phyloP scores from a whole-genome alignment of 2,888 invertebrate genomes.

The Neria commutata region DNA sequence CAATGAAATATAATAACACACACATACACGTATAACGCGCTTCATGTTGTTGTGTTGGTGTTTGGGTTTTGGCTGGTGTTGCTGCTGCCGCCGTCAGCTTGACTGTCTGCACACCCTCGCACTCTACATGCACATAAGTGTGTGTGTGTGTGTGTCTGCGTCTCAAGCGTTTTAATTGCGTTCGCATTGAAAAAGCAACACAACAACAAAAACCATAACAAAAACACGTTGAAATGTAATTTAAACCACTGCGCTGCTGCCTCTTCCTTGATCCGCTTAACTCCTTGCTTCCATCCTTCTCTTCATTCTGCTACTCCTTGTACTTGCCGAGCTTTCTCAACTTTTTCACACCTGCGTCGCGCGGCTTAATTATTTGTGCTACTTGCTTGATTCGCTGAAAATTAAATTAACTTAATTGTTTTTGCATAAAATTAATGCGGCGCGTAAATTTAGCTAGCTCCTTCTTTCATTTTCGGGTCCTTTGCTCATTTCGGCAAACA shows the following conservation, averaged over 20 bases:
- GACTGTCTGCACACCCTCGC: background rate
- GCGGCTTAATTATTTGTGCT: too few species aligned
- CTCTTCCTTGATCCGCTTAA: background rate
- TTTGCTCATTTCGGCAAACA: too few species aligned
- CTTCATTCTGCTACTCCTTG: background rate
- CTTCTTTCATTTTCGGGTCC: too few species aligned
- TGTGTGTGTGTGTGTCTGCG: background rate
- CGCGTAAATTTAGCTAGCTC: background rate
- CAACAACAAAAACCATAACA: constrained; percentile 22
- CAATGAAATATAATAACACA: constrained; percentile 9
- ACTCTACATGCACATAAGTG: background rate
- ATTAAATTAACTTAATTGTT: constrained; percentile 4
- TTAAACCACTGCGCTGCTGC: background rate
- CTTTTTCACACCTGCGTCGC: background rate
- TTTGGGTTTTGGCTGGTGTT: constrained; percentile 5
- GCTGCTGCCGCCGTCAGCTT: background rate
- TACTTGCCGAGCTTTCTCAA: background rate
- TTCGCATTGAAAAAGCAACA: constrained; percentile 47
- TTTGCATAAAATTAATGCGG: constrained; percentile 4
- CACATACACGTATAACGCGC: too few species aligned
- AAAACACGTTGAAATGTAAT: constrained; percentile 1
- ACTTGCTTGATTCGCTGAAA: background rate
- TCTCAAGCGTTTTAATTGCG: constrained; percentile 49
- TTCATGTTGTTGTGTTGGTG: too few species aligned
- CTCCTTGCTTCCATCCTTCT: background rate